A percentile compares a stretch with the other conserved stretches of the same genome.
Conservation (phyloP, 2,888 invertebrate species). For the Ferdinandea cuprea region DNA sequence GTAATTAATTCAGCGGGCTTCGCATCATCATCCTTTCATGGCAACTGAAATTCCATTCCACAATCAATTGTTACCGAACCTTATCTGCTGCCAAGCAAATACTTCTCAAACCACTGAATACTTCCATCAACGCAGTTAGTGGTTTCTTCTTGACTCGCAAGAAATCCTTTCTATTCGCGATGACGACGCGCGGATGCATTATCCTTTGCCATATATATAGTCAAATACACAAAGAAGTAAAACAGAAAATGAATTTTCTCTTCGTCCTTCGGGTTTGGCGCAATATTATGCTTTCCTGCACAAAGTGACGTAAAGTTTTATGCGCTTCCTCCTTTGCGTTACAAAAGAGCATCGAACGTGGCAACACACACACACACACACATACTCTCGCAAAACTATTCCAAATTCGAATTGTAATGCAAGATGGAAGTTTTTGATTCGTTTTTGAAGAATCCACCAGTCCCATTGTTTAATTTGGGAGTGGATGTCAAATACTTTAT, state of each 20-base stretch:
- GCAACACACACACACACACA: too few species aligned
- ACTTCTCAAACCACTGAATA: conserved; percentile 1
- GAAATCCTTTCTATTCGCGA: neutral
- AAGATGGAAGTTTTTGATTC: too few species aligned
- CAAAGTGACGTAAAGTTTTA: conserved; percentile 46
- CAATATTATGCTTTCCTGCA: conserved; percentile 48
- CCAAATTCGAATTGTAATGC: too few species aligned
- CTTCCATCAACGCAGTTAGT: neutral
- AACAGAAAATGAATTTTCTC: conserved; percentile 42
- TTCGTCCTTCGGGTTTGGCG: conserved; percentile 2
- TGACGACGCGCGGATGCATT: conserved; percentile 40
- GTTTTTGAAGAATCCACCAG: too few species aligned
- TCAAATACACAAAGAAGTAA: neutral
- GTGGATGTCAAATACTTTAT: neutral
- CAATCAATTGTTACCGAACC: conserved; percentile 42
- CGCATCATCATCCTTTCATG: conserved; percentile 26
- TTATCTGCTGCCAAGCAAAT: conserved; percentile 3
- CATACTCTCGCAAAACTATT: too few species aligned
- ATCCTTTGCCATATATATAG: conserved; percentile 26
- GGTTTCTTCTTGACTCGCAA: neutral
- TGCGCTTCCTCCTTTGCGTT: conserved; percentile 16
- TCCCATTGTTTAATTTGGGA: conserved; percentile 12
- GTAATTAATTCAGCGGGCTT: conserved; percentile 39
- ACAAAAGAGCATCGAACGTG: conserved; percentile 21
- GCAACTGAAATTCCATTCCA: conserved; percentile 55